Base-by-base conservation (phyloP, 2,888 invertebrate species). In the Listrodromus nycthemerus region DNA sequence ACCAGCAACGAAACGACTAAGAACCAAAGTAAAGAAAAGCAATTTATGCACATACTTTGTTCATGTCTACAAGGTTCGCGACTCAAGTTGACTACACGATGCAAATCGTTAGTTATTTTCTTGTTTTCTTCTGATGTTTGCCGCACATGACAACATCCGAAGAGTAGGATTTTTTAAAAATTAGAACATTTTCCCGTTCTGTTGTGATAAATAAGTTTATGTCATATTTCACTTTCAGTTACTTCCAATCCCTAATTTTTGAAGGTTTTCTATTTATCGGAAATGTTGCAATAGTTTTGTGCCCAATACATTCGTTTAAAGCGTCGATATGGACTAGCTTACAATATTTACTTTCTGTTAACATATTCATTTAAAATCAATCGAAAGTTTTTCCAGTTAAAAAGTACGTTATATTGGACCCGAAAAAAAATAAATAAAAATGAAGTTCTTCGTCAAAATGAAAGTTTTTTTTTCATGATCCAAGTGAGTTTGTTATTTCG, bases 21-120 rank as follows among this genome's bases (percentile, higher is more conserved):
- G 52, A 2, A 7, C 8, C 2, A 1, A 65, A 19, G 0, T 19
- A 37, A 65, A 10, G 10, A 27, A 8, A 69, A 65, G 1, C 24
- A 58, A 55, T 16, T 21, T 58, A 45, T 82, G 80, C 76, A 80
- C 19, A 83, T 83, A 79, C 24, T 13, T 24, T 65, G 79, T 82
- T 74, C 65, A 66, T 58, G 37, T 24, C 45, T 79, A 41, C 24
- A 55, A 69, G 58, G 5, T 45, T 58, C 50, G 48, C 70, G 55
- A 69, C 41, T 65, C 16, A 67, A 30, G 19, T 24, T 24, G 10
- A n/a, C 33, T 48, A 13, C 50, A 16, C 5, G 45, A 45, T 48
- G 48, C 8, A 24, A 7, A 30, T 16, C 65, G 21, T 66, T 30
- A 37, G 8, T 52, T 27, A 1, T 71, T 45, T 71, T 70, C 65